phyloP scores from a whole-genome alignment of 1,140 invertebrate genomes.

The Anastatus disparis region DNA sequence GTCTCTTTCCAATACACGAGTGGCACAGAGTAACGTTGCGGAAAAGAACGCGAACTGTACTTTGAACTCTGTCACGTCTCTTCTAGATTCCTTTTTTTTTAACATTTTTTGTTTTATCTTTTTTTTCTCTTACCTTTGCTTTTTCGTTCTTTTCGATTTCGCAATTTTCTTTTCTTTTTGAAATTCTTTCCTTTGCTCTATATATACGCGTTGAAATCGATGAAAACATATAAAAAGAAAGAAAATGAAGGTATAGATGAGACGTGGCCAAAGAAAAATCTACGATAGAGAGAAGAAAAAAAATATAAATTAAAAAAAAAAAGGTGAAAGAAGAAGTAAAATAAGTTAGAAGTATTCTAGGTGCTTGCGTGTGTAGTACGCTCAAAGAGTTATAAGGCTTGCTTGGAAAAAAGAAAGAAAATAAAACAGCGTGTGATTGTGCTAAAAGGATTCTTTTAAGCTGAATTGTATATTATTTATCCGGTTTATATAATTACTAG shows the following conservation, averaged over 20 bases:
- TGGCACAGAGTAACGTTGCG: constrained; percentile 18
- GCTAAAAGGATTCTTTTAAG: constrained; percentile 49
- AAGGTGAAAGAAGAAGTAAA: background rate
- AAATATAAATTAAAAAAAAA: background rate
- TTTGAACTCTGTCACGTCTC: constrained; percentile 33
- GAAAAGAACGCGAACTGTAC: background rate
- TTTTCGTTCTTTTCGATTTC: constrained; percentile 22
- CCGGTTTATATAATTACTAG: too few species aligned
- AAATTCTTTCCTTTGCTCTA: constrained; percentile 30
- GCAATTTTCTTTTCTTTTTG: constrained; percentile 17
- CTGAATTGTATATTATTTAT: too few species aligned
- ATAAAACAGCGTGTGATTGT: too few species aligned
- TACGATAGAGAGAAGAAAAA: background rate
- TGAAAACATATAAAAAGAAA: constrained; percentile 22
- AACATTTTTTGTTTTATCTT: constrained; percentile 20
- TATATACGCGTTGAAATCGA: background rate
- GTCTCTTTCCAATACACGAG: constrained; percentile 7
- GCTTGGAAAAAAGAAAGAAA: too few species aligned
- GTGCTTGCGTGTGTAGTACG: background rate
- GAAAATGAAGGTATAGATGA: background rate
- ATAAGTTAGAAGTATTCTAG: background rate
- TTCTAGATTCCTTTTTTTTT: constrained; percentile 3
- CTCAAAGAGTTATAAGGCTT: too few species aligned
- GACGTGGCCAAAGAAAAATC: constrained; percentile 21
- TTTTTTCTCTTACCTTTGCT: background rate